Evolutionary conservation across 2,888 invertebrate species (phyloP).

Genomic region (Malthinus seriepunctatus): DNA sequence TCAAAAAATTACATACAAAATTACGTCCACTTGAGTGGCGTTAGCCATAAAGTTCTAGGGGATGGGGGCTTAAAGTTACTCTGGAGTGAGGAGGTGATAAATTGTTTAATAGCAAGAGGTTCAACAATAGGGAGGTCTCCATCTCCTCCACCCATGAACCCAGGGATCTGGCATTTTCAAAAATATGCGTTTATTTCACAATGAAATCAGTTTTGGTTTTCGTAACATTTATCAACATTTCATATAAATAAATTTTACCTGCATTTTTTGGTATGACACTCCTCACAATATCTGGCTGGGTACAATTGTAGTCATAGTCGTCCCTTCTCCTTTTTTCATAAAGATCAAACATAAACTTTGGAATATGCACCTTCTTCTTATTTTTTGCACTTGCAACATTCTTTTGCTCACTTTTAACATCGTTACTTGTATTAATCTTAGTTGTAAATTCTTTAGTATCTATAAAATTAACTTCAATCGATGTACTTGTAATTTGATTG

Average conservation of each 20-base stretch:
- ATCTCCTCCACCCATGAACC: too few species aligned
- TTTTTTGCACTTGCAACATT: background rate
- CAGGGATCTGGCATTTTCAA: too few species aligned
- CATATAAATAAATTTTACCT: slow-evolving; percentile 37
- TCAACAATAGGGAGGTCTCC: too few species aligned
- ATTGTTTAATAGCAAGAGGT: too few species aligned
- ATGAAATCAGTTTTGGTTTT: too few species aligned
- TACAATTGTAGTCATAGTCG: slow-evolving; percentile 31
- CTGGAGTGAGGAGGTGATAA: too few species aligned
- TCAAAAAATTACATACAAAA: too few species aligned
- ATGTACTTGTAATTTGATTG: slow-evolving; percentile 19
- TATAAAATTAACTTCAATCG: slow-evolving; percentile 27
- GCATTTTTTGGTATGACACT: slow-evolving; percentile 51
- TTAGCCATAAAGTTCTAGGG: too few species aligned
- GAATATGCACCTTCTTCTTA: slow-evolving; percentile 45
- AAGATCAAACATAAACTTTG: slow-evolving; percentile 53
- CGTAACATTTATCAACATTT: too few species aligned
- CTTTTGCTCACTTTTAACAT: slow-evolving; percentile 7
- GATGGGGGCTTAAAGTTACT: too few species aligned
- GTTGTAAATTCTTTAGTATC: slow-evolving; percentile 9
- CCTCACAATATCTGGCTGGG: slow-evolving; percentile 48
- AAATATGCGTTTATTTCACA: too few species aligned
- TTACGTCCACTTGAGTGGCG: too few species aligned
- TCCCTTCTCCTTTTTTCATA: slow-evolving; percentile 47
- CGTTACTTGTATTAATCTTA: slow-evolving; percentile 5